Evolutionary conservation across 2,888 invertebrate genomes (phyloP), one percentile per base, ranked within the genome.

Genomic region (Tridacna gigas): DNA sequence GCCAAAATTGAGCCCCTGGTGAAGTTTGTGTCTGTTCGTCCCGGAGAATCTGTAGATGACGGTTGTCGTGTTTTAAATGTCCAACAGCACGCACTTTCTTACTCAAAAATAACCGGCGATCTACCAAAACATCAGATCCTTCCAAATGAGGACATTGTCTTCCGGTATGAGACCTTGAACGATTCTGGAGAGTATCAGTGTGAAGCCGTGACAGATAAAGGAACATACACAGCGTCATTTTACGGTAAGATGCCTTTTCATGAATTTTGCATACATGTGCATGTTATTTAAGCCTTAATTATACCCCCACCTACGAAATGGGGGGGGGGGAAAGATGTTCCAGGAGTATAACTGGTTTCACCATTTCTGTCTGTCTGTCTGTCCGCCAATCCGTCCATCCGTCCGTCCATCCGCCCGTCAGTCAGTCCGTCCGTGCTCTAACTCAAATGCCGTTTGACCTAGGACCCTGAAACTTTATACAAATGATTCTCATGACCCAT

Each of bases 121-220:
- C 79, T 86, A n/a, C 86, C 86, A 5, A 76, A 74, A 0, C 83
- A 86, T 56, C 79, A 80, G 3, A 77, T 86, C 22, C 69, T 86
- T 28, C 83, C 86, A 0, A 77, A 80, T 63, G 86, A 77, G 20
- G 83, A 86, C 63, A 66, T 86, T 25, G 78, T 80, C 9, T 86
- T 86, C 77, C 69, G 79, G 28, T 84, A 77, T 51, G 61, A 61
- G 37, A 51, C 56, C 12, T 63, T 77, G 5, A 63, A 47, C 0
- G 82, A 86, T 60, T 83, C 83, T 7, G 86, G 86, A 18, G 86
- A 86, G 22, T 84, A 86, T 37, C 82, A 84, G 48, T 86, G 86
- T 51, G 73, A 83, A 15, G 83, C 82, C 9, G 37, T 78, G 0
- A 86, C 86, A 12, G 83, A 84, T 26, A 82, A 84, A 67, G 86